Evolutionary conservation across 2,888 invertebrate species (phyloP).

Genomic region (Diogma glabrata): DNA sequence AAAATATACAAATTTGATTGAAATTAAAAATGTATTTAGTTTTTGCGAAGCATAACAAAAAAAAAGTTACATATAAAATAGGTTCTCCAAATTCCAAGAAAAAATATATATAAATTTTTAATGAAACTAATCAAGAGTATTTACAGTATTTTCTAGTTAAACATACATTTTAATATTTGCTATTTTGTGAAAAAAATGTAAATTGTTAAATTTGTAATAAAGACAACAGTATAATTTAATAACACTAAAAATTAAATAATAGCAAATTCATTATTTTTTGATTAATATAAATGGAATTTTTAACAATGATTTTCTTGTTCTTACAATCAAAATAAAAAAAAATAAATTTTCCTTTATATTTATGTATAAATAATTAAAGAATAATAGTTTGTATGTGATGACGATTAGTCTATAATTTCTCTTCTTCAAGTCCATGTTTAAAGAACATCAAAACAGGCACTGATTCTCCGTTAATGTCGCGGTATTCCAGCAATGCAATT

Average conservation of each 20-base stretch:
- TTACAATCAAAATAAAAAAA: too few species aligned
- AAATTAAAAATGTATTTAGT: slow-evolving; percentile 8
- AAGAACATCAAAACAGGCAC: slow-evolving; percentile 90
- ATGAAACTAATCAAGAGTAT: slow-evolving; percentile 7
- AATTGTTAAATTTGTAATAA: neutral
- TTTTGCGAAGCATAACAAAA: neutral
- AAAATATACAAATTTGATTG: too few species aligned
- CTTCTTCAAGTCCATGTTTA: slow-evolving; percentile 90
- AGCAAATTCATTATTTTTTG: too few species aligned
- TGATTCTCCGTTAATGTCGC: slow-evolving; percentile 71
- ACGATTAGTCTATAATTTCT: slow-evolving; percentile 63
- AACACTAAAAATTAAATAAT: slow-evolving; percentile 3
- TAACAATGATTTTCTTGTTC: too few species aligned
- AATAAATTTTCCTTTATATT: too few species aligned
- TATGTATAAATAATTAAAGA: neutral
- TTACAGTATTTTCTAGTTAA: neutral
- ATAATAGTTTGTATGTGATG: slow-evolving; percentile 6
- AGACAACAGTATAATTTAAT: slow-evolving; percentile 5
- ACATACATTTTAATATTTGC: slow-evolving; percentile 1
- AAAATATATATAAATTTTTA: slow-evolving; percentile 4
- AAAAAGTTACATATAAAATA: slow-evolving; percentile 5
- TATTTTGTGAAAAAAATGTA: slow-evolving; percentile 4
- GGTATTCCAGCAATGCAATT: slow-evolving; percentile 89
- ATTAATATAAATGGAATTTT: too few species aligned
- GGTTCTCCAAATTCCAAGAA: slow-evolving; percentile 10